Evolutionary conservation across 1,140 invertebrate species (phyloP).

Genomic region (Octopus bimaculoides): DNA sequence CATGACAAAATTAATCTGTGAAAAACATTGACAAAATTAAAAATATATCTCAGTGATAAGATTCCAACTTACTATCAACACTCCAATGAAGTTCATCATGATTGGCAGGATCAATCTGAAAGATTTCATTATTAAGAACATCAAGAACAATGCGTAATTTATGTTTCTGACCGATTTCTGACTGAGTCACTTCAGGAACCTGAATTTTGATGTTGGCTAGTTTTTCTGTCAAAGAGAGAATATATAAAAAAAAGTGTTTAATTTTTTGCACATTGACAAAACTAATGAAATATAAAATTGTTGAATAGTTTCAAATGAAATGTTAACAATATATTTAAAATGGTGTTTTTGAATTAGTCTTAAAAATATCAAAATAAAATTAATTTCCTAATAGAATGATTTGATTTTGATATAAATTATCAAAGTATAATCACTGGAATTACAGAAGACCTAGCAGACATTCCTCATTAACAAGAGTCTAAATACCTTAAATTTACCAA

Average conservation of each 20-base stretch:
- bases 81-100: conserved; percentile 79
- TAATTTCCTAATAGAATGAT: no score
- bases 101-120: conserved; percentile 31
- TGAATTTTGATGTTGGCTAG: conserved; percentile 86
- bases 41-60: no score
- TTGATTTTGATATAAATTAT: no score
- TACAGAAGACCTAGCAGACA: no score
- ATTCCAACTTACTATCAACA: conserved; percentile 71
- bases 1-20: no score
- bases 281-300: not conserved
- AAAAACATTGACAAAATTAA: no score
- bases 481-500: no score
- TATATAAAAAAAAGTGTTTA: conserved; percentile 2
- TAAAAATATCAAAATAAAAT: not conserved
- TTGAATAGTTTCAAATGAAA: no score
- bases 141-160: conserved; percentile 87
- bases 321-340: not conserved
- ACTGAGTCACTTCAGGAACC: conserved; percentile 97
- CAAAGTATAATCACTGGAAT: no score
- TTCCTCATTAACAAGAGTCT: no score
- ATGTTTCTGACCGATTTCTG: conserved; percentile 95
- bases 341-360: not conserved
- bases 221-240: conserved; percentile 69
- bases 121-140: conserved; percentile 74
- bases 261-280: not conserved